Conservation (phyloP, 2,888 invertebrate species). For the Athalia rosae region DNA sequence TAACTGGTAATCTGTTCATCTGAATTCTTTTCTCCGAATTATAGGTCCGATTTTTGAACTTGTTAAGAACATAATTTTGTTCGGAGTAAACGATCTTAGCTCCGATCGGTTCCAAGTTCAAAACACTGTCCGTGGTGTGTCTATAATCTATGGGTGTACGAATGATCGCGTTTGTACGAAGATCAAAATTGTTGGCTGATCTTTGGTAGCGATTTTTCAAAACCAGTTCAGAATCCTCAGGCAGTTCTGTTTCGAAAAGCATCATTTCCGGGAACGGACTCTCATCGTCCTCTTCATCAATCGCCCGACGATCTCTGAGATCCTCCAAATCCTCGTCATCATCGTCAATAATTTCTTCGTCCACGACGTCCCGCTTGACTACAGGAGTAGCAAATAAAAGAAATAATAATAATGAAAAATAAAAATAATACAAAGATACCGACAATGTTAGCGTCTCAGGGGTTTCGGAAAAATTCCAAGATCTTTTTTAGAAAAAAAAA, state of each 20-base stretch:
- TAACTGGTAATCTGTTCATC: background rate
- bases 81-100: slow-evolving; percentile 41
- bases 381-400: slow-evolving; percentile 3
- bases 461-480: background rate
- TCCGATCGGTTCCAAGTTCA: slow-evolving; percentile 31
- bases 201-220: slow-evolving; percentile 27
- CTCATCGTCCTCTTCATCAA: slow-evolving; percentile 65
- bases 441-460: too few species aligned
- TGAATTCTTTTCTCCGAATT: background rate
- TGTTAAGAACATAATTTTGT: slow-evolving; percentile 40
- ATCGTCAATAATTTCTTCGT: slow-evolving; percentile 50
- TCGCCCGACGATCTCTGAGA: slow-evolving; percentile 57
- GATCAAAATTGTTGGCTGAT: slow-evolving; percentile 20
- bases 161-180: slow-evolving; percentile 36
- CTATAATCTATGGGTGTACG: slow-evolving; percentile 10
- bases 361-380: slow-evolving; percentile 63
- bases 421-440: background rate
- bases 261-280: slow-evolving; percentile 60
- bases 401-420: background rate
- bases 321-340: slow-evolving; percentile 52
- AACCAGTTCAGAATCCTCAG: slow-evolving; percentile 1
- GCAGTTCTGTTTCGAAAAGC: slow-evolving; percentile 49
- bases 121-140: background rate
- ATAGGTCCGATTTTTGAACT: slow-evolving; percentile 38
- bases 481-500: slow-evolving; percentile 16